Evolutionary conservation across 2,888 invertebrate species (phyloP).

Genomic region (Nomada fucata): DNA sequence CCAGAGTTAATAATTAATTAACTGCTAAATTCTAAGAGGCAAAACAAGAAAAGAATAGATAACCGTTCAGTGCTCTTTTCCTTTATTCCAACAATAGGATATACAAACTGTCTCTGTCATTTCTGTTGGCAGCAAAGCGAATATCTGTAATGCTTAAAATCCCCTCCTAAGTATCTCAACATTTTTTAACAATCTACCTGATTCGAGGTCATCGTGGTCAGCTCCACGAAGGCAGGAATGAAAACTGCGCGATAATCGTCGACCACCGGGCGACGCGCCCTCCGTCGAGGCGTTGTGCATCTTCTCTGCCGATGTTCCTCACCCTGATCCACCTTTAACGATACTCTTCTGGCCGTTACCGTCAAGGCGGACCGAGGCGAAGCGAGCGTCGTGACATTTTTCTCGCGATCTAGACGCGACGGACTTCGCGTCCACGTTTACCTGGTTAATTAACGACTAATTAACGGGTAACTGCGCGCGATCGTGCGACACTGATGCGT

Average conservation of each 20-base stretch:
- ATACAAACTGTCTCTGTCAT: no score
- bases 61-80: no score
- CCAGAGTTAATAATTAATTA: no score
- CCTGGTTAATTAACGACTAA: conserved; percentile 63
- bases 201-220: conserved; percentile 82
- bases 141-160: no score
- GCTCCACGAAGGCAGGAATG: conserved; percentile 89
- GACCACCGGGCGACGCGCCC: conserved; percentile 81
- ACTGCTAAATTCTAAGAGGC: background rate
- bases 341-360: conserved; percentile 17
- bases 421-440: conserved; percentile 18
- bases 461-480: conserved; percentile 58
- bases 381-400: conserved; percentile 49
- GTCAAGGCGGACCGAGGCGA: conserved; percentile 61
- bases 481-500: conserved; percentile 46
- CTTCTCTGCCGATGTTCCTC: conserved; percentile 36
- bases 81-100: no score
- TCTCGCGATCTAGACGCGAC: conserved; percentile 25
- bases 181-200: conserved; percentile 76
- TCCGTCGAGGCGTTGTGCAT: conserved; percentile 80
- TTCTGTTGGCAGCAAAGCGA: no score
- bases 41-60: background rate
- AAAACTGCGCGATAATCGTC: conserved; percentile 88
- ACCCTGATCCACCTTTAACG: conserved; percentile 15
- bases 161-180: no score